These are phyloP conservation scores for Neopelma chrysocephalum DNA, from an alignment of 2,797 vertebrate genomes.

Conservation along the genomic window DNA sequence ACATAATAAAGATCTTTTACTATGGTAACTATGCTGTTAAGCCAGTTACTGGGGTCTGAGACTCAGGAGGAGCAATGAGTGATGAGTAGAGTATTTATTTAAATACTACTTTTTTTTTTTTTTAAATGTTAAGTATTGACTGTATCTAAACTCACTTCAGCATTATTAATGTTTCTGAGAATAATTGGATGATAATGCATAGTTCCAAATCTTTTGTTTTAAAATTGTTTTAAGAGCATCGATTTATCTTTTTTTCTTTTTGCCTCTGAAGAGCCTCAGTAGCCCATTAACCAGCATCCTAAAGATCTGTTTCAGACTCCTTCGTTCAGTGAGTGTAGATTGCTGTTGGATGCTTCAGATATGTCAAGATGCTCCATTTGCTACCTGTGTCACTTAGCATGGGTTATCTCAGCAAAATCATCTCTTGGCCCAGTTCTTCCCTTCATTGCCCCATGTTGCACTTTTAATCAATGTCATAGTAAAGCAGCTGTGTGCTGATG, in stretches of 20 bases:
- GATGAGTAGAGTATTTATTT: neutral
- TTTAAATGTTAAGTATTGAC: neutral
- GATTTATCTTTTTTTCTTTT: neutral
- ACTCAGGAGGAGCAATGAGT: neutral
- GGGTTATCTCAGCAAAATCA: neutral
- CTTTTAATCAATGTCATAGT: neutral
- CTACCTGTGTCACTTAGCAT: neutral
- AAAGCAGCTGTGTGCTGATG: neutral
- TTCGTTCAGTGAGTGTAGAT: neutral
- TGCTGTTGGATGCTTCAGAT: neutral
- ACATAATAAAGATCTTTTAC: constrained; percentile 23
- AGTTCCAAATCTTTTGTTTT: neutral
- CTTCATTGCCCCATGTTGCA: neutral
- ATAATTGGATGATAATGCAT: neutral
- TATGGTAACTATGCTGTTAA: neutral
- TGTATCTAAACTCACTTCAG: neutral
- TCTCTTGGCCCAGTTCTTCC: neutral
- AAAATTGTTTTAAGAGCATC: neutral
- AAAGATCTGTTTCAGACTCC: neutral
- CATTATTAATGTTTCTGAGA: neutral
- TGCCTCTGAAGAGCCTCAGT: neutral
- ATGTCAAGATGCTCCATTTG: neutral
- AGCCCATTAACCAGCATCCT: neutral
- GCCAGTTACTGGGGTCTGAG: neutral
- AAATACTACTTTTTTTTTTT: neutral